Evolutionary conservation across 2,888 invertebrate genomes (phyloP), one percentile per base, ranked within the genome.

Genomic region (Eretmocerus hayati): DNA sequence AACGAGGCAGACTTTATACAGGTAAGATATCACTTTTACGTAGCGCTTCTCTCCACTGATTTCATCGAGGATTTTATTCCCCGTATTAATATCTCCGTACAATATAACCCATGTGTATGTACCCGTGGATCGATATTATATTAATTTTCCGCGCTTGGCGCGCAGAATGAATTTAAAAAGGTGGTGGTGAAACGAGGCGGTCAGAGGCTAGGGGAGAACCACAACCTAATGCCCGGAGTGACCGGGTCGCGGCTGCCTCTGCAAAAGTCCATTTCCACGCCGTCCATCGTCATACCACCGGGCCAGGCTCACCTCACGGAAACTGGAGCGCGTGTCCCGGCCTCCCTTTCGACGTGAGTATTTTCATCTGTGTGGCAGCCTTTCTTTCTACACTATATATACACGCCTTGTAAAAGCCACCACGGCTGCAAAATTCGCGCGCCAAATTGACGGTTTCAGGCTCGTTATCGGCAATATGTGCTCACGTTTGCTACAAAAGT

Each of bases 251-350:
- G 89, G 19, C 76, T 90, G 61, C 88, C 90, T 48, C 76, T 91
- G 43, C 91, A 91, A 74, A 91, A 91, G 75, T 90, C 90, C 42
- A 85, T 91, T 49, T 91, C 91, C 16, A 91, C 91, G 43, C 90
- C 90, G 42, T 90, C 90, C 58, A 91, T 91, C 54, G 85, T 90
- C 42, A 86, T 87, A 26, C 74, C 79, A 54, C 74, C 79, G 54
- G 80, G 81, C 58, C 74, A 80, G 58, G 76, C 74, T 46, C 79
- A 79, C 56, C 80, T 81, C 62, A 72, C 79, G 64, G 74, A 69
- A 62, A 59, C 63, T 61, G 67, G 67, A 46, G 66, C 74, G 38
- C 69, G 76, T 51, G 73, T 73, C 15, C 72, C 75, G 50, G 76
- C 78, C 9, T 75, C 76, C n/a, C 67, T 79, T 46, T 75, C 77